Conservation (phyloP, 2,797 vertebrate genomes). For the Typhlichthys subterraneus region DNA sequence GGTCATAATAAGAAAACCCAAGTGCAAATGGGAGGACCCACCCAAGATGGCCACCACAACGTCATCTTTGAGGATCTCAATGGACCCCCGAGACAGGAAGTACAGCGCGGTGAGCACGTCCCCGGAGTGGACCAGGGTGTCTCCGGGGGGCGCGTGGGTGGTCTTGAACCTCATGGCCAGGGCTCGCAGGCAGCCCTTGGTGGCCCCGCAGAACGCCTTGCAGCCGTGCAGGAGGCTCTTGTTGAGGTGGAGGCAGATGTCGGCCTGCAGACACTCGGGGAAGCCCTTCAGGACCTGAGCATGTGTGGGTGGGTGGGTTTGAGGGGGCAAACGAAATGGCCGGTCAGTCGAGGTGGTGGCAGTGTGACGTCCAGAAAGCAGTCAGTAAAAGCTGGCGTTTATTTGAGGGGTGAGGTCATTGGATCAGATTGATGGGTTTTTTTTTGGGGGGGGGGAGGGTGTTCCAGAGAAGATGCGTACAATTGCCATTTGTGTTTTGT, state of each 20-base stretch:
- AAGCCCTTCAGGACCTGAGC: conserved; percentile 96
- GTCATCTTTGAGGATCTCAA: conserved; percentile 97
- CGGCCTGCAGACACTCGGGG: conserved; percentile 98
- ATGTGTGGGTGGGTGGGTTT: conserved; percentile 2
- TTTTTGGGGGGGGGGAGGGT: background rate
- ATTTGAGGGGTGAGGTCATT: too few relatives aligned
- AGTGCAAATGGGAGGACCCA: conserved; percentile 64
- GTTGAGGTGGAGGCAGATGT: conserved; percentile 98
- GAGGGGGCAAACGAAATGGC: conserved; percentile 31
- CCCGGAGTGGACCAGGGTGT: conserved; percentile 93
- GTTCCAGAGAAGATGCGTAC: conserved; percentile 51
- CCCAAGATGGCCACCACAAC: conserved; percentile 96
- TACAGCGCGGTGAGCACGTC: conserved; percentile 95
- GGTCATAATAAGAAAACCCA: too few relatives aligned
- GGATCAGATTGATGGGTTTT: background rate
- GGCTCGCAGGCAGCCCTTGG: conserved; percentile 95
- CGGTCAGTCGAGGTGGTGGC: conserved; percentile 1
- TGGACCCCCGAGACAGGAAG: conserved; percentile 95
- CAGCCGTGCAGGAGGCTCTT: conserved; percentile 92
- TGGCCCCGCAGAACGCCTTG: conserved; percentile 91
- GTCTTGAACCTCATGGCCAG: conserved; percentile 99
- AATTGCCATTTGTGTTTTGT: conserved; percentile 74
- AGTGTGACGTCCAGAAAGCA: background rate
- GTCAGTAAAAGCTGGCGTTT: background rate
- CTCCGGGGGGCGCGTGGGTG: conserved; percentile 95